These are phyloP conservation scores for Andrena haemorrhoa DNA, from an alignment of 2,888 invertebrate species.

Conservation along the genomic window DNA sequence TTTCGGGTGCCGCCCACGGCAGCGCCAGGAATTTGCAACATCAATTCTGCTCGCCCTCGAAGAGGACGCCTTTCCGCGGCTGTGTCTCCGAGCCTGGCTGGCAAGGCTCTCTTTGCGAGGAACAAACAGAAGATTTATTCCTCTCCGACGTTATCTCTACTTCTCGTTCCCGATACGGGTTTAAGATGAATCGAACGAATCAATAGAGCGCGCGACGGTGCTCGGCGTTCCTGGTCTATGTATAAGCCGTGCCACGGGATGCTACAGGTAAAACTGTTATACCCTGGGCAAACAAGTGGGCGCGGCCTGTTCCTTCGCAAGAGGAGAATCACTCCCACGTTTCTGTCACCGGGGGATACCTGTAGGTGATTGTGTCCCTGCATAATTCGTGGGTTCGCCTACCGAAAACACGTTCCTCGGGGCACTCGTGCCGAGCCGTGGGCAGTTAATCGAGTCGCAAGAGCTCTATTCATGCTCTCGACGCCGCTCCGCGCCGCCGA, in stretches of 20 bases:
- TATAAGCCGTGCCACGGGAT: conserved; percentile 45
- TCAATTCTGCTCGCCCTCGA: background rate
- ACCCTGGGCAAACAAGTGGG: conserved; percentile 81
- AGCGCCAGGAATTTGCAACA: background rate
- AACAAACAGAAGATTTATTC: conserved; percentile 33
- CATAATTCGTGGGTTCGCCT: conserved; percentile 58
- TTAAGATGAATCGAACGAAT: conserved; percentile 62
- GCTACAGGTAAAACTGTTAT: conserved; percentile 78
- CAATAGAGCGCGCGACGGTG: conserved; percentile 43
- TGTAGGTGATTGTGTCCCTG: conserved; percentile 36
- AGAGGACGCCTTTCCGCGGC: background rate
- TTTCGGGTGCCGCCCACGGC: conserved; percentile 5
- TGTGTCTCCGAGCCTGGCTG: background rate
- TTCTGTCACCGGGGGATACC: conserved; percentile 54
- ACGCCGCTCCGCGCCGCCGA: background rate
- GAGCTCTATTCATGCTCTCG: conserved; percentile 22
- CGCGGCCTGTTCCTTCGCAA: conserved; percentile 70
- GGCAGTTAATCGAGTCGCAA: conserved; percentile 39
- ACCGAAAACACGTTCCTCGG: conserved; percentile 38
- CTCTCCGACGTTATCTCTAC: background rate
- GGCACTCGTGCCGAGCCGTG: background rate
- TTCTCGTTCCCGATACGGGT: background rate
- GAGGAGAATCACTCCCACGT: conserved; percentile 69
- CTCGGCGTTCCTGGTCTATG: conserved; percentile 32
- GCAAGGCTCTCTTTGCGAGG: conserved; percentile 40